Base-by-base conservation (phyloP, 2,113 vertebrate species). In the Anguilla rostrata region DNA sequence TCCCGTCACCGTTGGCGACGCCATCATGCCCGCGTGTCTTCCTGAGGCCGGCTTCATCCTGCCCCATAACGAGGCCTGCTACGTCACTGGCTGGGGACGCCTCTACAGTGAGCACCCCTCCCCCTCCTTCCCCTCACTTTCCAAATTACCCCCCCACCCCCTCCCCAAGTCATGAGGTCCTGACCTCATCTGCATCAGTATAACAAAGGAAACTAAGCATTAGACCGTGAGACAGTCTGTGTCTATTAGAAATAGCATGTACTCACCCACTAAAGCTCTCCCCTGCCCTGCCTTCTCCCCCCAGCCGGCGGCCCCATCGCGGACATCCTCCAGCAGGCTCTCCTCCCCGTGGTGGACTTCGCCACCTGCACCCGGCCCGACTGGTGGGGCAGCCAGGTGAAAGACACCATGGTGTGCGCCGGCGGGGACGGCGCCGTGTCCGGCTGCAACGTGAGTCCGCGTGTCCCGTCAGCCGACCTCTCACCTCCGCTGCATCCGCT, bases 1-100 rank as follows among this genome's bases (percentile, higher is more conserved):
- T 26, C 89, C 91, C 0, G 96, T 97, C 43, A 18, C 91, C 41
- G 71, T 94, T 85, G 95, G 90, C 0, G 92, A 97, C 39, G 94
- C 89, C 78, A 91, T 99, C 94, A 94, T 92, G 87, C 40, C 95
- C 0, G 89, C 96, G 39, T 98, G 97, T 92, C 92, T 99, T 89
- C 98, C 98, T 0, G 16, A 87, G 0, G 82, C 88, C 0, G 96
- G 4, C 0, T 12, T 89, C 8, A 0, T 95, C 84, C 94, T 99
- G 90, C 16, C 94, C 26, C 85, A 97, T 0, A 0, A 95, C 46
- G 94, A 92, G 43, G 90, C 97, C 86, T 97, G 97, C 93, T 97
- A 95, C 0, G 87, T 98, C 91, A 98, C 97, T 0, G 97, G 98
- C 84, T 99, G 98, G 98, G 98, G 98, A 46, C 95, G 94, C 84